Conservation (phyloP, 2,888 invertebrate species). For the Pimpla rufipes region DNA sequence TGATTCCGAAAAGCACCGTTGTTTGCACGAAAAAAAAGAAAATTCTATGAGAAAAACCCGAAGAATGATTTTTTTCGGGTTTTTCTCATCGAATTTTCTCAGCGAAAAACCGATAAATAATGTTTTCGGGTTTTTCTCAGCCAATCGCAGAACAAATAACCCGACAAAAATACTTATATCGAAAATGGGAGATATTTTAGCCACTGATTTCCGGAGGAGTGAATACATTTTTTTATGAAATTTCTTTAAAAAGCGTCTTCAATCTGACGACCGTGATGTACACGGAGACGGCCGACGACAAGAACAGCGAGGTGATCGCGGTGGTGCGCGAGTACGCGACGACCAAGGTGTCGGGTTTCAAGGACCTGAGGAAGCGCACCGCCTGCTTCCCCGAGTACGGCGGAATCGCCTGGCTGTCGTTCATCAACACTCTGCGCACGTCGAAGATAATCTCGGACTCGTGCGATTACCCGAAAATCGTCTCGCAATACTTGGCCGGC, state of each 20-base stretch:
- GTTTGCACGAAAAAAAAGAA: too few relatives aligned
- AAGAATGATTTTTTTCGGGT: too few relatives aligned
- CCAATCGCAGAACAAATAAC: too few relatives aligned
- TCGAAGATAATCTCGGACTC: conserved; percentile 85
- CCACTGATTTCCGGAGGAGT: too few relatives aligned
- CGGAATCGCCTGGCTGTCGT: conserved; percentile 89
- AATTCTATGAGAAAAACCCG: too few relatives aligned
- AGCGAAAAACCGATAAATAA: too few relatives aligned
- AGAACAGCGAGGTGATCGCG: conserved; percentile 86
- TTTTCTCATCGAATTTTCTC: too few relatives aligned
- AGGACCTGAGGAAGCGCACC: conserved; percentile 86
- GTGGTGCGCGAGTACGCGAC: conserved; percentile 85
- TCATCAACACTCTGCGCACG: conserved; percentile 87
- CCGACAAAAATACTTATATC: too few relatives aligned
- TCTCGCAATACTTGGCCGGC: conserved; percentile 87
- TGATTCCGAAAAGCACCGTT: too few relatives aligned
- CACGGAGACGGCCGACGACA: conserved; percentile 87
- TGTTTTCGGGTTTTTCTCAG: too few relatives aligned
- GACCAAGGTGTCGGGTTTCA: conserved; percentile 86
- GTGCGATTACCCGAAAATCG: conserved; percentile 87
- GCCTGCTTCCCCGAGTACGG: conserved; percentile 90
- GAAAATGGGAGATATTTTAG: too few relatives aligned
- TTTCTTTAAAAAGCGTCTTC: conserved; percentile 85
- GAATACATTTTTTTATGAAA: background rate
- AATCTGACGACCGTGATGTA: conserved; percentile 87